A percentile compares a stretch with the other conserved stretches of the same genome.
Conservation (phyloP, 1,140 invertebrate genomes). For the Bombus superbus region DNA sequence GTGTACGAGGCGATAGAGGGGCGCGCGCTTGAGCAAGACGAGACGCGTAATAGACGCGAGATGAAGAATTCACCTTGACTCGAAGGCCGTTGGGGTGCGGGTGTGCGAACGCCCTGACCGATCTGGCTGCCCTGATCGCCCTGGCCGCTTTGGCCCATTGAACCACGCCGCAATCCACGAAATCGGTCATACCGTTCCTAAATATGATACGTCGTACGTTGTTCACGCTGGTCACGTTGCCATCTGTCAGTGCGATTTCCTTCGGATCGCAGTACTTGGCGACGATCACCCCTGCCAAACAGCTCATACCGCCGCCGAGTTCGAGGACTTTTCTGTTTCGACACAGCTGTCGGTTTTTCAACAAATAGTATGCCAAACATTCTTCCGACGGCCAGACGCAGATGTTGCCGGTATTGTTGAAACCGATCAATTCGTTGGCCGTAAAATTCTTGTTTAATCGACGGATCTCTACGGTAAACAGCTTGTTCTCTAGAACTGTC, state of each 20-base stretch:
- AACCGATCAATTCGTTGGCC: conserved; percentile 89
- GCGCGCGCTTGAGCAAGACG: background rate
- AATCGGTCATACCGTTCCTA: conserved; percentile 84
- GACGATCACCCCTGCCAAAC: conserved; percentile 89
- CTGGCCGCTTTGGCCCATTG: conserved; percentile 80
- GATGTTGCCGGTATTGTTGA: conserved; percentile 96
- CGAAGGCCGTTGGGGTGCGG: conserved; percentile 62
- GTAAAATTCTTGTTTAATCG: conserved; percentile 86
- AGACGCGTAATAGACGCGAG: background rate
- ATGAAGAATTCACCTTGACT: conserved; percentile 70
- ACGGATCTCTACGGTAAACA: conserved; percentile 84
- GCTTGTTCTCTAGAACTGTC: conserved; percentile 77
- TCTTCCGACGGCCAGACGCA: conserved; percentile 96
- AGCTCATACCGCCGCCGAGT: conserved; percentile 94
- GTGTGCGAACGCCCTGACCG: background rate
- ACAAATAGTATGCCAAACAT: conserved; percentile 89
- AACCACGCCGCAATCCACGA: conserved; percentile 80
- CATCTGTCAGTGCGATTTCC: conserved; percentile 89
- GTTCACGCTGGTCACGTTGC: conserved; percentile 89
- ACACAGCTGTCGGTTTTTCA: conserved; percentile 87
- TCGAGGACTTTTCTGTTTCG: conserved; percentile 88
- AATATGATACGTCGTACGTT: conserved; percentile 88
- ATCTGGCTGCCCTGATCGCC: conserved; percentile 67
- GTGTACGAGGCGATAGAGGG: background rate
- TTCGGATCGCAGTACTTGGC: conserved; percentile 87